Evolutionary conservation across 2,113 vertebrate genomes (phyloP).

Genomic region (Serilophus lunatus): DNA sequence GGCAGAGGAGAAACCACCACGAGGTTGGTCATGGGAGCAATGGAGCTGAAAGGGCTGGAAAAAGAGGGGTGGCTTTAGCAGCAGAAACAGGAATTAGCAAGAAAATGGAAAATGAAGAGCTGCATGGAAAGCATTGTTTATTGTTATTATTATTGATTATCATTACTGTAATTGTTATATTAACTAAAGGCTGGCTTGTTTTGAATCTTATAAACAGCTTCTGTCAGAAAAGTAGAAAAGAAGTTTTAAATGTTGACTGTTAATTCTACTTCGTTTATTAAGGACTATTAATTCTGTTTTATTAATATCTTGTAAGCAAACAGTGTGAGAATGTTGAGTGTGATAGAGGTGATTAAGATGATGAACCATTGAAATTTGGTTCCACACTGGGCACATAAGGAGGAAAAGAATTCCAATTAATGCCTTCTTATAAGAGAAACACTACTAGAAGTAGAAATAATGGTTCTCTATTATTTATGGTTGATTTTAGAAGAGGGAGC

Average conservation of each 20-base stretch:
- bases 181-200: background rate
- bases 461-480: background rate
- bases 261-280: background rate
- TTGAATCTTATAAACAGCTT: background rate
- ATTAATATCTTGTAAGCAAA: background rate
- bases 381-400: background rate
- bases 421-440: background rate
- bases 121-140: background rate
- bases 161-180: background rate
- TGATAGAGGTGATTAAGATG: background rate
- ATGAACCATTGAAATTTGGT: background rate
- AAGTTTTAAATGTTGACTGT: background rate
- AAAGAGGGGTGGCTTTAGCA: background rate
- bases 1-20: background rate
- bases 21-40: background rate
- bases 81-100: background rate
- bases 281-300: background rate
- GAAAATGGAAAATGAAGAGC: background rate
- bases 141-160: background rate
- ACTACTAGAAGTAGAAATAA: background rate
- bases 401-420: background rate
- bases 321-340: background rate
- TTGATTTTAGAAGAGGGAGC: background rate
- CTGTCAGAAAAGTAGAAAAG: background rate
- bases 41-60: background rate